Base-by-base conservation (phyloP, 2,113 vertebrate genomes). In the Pogonocichla stellata region DNA sequence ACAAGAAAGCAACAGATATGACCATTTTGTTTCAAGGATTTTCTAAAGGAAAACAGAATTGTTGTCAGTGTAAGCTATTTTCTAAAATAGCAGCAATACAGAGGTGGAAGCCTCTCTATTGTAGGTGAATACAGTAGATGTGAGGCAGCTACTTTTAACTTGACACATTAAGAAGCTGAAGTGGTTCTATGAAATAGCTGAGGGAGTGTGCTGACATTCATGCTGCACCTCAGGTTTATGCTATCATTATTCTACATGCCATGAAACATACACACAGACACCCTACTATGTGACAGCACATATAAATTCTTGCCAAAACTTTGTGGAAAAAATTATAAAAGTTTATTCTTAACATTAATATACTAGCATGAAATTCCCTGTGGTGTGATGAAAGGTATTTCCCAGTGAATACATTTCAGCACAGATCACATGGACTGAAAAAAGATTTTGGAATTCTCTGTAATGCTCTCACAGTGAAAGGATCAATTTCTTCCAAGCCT, bases 41-140 rank as follows among this genome's bases (percentile, higher is more conserved):
- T 94, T 93, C 80, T 93, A 48, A 90, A 88, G 60, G 67, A 83
- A 94, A 95, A 83, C 34, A 90, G 48, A 81, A 93, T 15, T 83
- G 74, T 90, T 96, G 93, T 86, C 94, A 87, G n/a, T 29, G 53
- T 79, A 88, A 95, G 60, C 80, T 96, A 88, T 96, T 92, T 94
- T 66, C 58, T 80, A 78, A 78, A 84, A 66, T 13, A 90, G 56
- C 54, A 58, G 38, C 81, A 92, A 62, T 24, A 43, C 20, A 66
- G 54, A 79, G 54, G 67, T 58, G 45, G 64, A 54, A 87, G 78
- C 23, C 72, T 80, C 70, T 91, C 42, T 62, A 31, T 70, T 77
- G 42, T 73, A 70, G 58, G 90, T 51, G 87, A 94, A 66, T 34
- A 48, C 8, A 83, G 71, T 8, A 71, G 70, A 51, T 71, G 57